Evolutionary conservation across 2,888 invertebrate species (phyloP).

Genomic region (Archips crataeganus): DNA sequence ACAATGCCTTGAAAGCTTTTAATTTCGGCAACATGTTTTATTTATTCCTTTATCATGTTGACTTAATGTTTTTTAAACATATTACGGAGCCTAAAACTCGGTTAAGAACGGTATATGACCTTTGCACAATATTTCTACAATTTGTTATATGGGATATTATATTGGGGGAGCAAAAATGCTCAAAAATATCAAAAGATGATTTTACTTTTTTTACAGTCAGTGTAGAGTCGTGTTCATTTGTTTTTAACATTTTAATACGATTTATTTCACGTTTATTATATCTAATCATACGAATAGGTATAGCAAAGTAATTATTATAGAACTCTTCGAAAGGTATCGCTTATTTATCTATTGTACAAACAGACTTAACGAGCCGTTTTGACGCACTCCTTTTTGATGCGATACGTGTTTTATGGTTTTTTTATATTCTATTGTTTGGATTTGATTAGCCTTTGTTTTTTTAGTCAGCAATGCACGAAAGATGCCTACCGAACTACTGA

Average conservation of each 20-base stretch:
- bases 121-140: no score
- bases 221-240: no score
- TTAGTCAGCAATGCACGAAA: not conserved
- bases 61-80: no score
- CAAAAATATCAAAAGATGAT: not conserved
- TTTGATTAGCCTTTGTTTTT: conserved; percentile 4
- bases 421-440: not conserved
- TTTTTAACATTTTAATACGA: no score
- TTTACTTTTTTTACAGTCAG: no score
- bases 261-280: not conserved
- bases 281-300: not conserved
- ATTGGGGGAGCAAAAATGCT: not conserved
- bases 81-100: no score
- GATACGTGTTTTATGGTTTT: not conserved
- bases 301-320: not conserved
- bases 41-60: no score
- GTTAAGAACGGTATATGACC: no score
- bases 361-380: not conserved
- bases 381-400: not conserved
- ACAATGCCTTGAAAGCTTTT: no score
- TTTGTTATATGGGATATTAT: no score
- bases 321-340: not conserved
- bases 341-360: not conserved
- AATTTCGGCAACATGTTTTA: no score
- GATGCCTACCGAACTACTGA: no score